Base-by-base conservation (phyloP, 1,140 invertebrate genomes). In the Brachionus rubens region DNA sequence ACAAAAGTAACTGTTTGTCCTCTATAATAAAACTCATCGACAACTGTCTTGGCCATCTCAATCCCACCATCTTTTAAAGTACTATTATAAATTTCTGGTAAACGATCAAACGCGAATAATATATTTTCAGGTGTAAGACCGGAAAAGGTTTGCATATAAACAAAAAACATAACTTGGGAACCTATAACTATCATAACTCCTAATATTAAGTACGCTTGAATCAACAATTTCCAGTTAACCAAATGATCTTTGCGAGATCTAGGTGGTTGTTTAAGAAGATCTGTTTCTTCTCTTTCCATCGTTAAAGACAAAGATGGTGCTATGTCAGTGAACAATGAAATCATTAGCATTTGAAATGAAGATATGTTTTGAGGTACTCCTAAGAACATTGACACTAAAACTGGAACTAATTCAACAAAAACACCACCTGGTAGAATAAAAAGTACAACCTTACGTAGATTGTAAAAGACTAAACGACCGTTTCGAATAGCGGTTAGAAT, bases 401-500 rank as follows among this genome's bases (percentile, higher is more conserved):
- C 43, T 30, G 41, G 41, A n/a, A 48, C 16, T 47, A 47, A 19
- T 47, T 47, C 41, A 30, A n/a, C 28, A 36, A 70, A 48, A 21
- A 21, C 48, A 48, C 28, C 46, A 36, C 59, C 59, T 21, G 65
- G 65, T 19, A 68, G 14, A n/a, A 68, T 30, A 26, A 48, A 68
- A 7, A 68, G n/a, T 16, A 48, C 30, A 16, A 68, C 65, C 48
- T 68, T 68, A 10, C 40, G 47, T 26, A 68, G 33, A 30, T 68
- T 68, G 2, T 48, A 16, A 68, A 47, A 47, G 14, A 68, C 41
- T 5, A 68, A n/a, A 16, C 65, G 99, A 77, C 97, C 97, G 80
- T 86, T 85, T 79, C 85, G 83, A 76, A 86, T 85, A 16, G 85
- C 90, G 76, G 79, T 80, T 92, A 98, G 91, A 76, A 98, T 98